Conservation (phyloP, 2,888 invertebrate species). For the Sminthurinus aureus region DNA sequence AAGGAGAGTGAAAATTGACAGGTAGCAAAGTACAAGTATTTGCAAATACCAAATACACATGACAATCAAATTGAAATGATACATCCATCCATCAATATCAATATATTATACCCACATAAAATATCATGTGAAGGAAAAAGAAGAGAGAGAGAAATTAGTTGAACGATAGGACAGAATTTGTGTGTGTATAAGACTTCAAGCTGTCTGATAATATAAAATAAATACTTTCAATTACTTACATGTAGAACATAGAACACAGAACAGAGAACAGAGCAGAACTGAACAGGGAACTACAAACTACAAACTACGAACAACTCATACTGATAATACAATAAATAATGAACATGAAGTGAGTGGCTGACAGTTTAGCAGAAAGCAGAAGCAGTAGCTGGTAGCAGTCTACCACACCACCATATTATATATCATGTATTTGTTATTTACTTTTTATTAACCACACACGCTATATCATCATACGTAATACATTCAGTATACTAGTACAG, state of each 20-base stretch:
- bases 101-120: no score
- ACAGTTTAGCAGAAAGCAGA: background rate
- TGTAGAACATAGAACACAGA: background rate
- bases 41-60: no score
- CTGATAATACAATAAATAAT: no score
- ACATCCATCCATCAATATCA: no score
- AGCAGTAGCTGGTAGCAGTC: no score
- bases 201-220: slow-evolving; percentile 8
- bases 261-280: background rate
- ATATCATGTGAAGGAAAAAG: no score
- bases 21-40: no score
- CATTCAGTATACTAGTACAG: background rate
- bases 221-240: background rate
- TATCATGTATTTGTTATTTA: background rate
- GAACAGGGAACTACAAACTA: background rate
- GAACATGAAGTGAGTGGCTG: slow-evolving; percentile 5
- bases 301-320: background rate
- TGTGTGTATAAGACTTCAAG: background rate
- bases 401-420: background rate
- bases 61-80: no score
- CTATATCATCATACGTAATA: background rate
- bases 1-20: no score
- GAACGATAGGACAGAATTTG: background rate
- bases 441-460: background rate
- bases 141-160: background rate